Base-by-base conservation (phyloP, 35 echinoderm and acorn worm species). In the Lytechinus variegatus region DNA sequence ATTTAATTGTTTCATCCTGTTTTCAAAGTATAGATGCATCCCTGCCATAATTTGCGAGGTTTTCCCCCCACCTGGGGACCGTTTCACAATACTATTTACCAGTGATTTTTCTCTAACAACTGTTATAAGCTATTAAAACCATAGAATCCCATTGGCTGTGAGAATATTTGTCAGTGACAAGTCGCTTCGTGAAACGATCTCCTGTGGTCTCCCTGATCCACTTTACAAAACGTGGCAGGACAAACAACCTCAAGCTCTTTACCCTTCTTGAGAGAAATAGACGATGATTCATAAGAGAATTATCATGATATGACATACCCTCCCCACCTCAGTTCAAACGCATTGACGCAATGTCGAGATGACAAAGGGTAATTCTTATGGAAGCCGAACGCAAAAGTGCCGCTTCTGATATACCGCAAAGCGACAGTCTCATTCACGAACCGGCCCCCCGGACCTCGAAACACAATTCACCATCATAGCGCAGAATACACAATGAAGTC, bases 161-260 rank as follows among this genome's bases (percentile, higher is more conserved):
- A 44, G 33, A 0, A 44, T 1, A 44, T 44, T 44, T 44, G 33
- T 44, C 33, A 44, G 33, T 44, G 33, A 44, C 33, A 44, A 44
- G 33, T 44, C 33, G 33, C 33, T 44, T 44, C 33, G 33, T 44
- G 33, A 44, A 44, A 44, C 33, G 33, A 8, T 79, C 66, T 79
- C 21, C 19, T 79, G 66, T 79, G n/a, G 66, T 79, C 19, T 79
- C 14, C n/a, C 66, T 79, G 66, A 79, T 79, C 66, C 66, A 79
- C 66, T 79, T 79, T 79, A n/a, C 16, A 79, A 79, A 79, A 79
- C 66, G 66, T 79, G 66, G 66, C 66, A 79, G 66, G 66, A 79
- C 21, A 79, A 79, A 79, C 21, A 79, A 24, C 66, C 66, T 79
- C 21, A 19, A 79, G 66, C 66, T 16, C 66, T 79, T 58, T 79